Evolutionary conservation across 2,888 invertebrate species (phyloP).

Genomic region (Phanerotoma sp.): DNA sequence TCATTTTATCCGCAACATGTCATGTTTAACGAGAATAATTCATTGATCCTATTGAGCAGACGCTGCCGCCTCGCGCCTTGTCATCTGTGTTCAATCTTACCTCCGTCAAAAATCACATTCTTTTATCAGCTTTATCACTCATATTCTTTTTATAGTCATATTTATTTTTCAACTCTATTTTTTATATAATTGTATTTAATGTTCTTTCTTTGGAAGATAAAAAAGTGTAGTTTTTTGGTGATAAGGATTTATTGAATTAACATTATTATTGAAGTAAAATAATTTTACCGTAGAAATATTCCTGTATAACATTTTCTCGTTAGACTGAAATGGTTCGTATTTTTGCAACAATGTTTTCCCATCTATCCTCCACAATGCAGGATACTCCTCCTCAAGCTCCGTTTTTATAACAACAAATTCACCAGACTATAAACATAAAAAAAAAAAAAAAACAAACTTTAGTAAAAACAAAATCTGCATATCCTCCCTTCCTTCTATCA

Average conservation of each 20-base stretch:
- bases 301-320: constrained; percentile 78
- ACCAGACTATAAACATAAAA: constrained; percentile 68
- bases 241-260: no score
- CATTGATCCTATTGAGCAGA: constrained; percentile 31
- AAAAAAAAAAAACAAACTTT: not conserved
- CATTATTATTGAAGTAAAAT: no score
- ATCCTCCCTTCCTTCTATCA: no score
- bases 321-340: constrained; percentile 79
- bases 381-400: constrained; percentile 79
- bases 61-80: constrained; percentile 11
- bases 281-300: constrained; percentile 88
- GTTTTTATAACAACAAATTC: constrained; percentile 86
- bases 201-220: no score
- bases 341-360: constrained; percentile 80
- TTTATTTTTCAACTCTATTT: not conserved
- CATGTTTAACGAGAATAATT: constrained; percentile 31
- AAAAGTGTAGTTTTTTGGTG: no score
- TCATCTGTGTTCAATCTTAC: not conserved
- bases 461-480: constrained; percentile 6
- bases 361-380: constrained; percentile 89
- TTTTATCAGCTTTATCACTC: no score
- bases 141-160: not conserved
- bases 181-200: no score
- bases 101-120: not conserved
- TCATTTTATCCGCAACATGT: constrained; percentile 19